A percentile compares a stretch with the other conserved stretches of the same genome.
Conservation (phyloP, 2,113 vertebrate genomes). For the Macaca nemestrina region DNA sequence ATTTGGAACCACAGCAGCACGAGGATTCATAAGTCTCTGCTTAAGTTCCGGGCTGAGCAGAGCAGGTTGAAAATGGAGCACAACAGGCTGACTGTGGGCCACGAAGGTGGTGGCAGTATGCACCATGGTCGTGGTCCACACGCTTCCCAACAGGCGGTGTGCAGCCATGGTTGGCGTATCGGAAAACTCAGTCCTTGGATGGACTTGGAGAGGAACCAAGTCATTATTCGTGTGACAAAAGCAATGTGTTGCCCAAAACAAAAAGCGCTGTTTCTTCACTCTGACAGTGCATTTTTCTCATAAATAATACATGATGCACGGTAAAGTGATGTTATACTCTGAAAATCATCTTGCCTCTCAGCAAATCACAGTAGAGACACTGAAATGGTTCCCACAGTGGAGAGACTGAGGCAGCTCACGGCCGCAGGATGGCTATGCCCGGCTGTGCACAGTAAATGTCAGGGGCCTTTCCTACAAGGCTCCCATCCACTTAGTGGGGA, state of each 20-base stretch:
- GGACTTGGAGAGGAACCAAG: constrained; percentile 84
- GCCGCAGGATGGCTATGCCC: constrained; percentile 65
- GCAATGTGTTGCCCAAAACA: constrained; percentile 89
- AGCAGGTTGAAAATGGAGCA: not conserved
- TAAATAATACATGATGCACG: constrained; percentile 89
- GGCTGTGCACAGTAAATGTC: constrained; percentile 14
- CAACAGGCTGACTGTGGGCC: constrained; percentile 1
- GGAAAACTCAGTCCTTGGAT: constrained; percentile 86
- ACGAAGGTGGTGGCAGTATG: constrained; percentile 56
- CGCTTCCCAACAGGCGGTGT: constrained; percentile 69
- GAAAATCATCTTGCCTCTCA: constrained; percentile 87
- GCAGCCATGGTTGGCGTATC: constrained; percentile 61
- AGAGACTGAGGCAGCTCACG: constrained; percentile 80
- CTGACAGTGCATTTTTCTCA: constrained; percentile 89
- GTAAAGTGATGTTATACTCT: constrained; percentile 85
- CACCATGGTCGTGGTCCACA: constrained; percentile 71
- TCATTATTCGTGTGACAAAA: constrained; percentile 91
- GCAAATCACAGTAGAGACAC: constrained; percentile 84
- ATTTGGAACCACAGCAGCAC: fast-evolving
- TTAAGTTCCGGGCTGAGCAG: not conserved
- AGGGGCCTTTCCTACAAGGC: too few relatives aligned
- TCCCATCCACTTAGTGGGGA: fast-evolving
- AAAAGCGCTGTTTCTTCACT: constrained; percentile 88
- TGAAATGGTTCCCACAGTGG: constrained; percentile 83
- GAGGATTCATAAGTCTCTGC: fast-evolving